Percentiles rank a stretch among this genome's conserved stretches.
These are phyloP conservation scores for Lordiphosa fenestrarum DNA, from an alignment of 2,888 invertebrate species.

Conservation along the genomic window DNA sequence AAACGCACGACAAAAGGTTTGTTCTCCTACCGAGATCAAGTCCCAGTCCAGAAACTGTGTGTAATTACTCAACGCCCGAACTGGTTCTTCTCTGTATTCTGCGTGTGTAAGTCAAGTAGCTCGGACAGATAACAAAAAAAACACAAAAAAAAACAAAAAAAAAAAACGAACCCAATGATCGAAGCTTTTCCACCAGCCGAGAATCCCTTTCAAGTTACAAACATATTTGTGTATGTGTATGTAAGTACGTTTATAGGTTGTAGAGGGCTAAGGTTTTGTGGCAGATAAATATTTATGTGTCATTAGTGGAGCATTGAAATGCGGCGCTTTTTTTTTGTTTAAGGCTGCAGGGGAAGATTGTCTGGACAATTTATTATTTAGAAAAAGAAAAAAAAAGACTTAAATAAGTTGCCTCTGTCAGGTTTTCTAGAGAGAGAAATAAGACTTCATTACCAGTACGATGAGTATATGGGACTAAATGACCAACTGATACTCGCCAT, in stretches of 20 bases:
- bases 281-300: constrained; percentile 69
- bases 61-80: constrained; percentile 71
- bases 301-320: constrained; percentile 66
- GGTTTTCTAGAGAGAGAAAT: too few species aligned
- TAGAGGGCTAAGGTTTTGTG: constrained; percentile 8
- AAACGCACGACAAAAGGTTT: constrained; percentile 59
- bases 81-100: constrained; percentile 59
- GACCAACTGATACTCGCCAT: too few species aligned
- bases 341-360: neutral
- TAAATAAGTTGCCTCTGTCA: constrained; percentile 1
- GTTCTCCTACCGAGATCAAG: constrained; percentile 10
- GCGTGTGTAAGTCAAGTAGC: constrained; percentile 72
- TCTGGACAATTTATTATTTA: constrained; percentile 21
- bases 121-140: constrained; percentile 60
- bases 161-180: constrained; percentile 33
- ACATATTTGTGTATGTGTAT: constrained; percentile 3
- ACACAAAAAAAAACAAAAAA: constrained; percentile 23
- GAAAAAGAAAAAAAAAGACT: neutral
- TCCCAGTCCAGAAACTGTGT: constrained; percentile 33
- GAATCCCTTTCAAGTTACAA: constrained; percentile 63
- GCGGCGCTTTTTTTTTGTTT: constrained; percentile 24
- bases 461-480: too few species aligned
- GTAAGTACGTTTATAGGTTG: neutral
- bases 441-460: too few species aligned
- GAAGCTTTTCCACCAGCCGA: constrained; percentile 51